phyloP scores from a whole-genome alignment of 2,113 vertebrate species.

The Menura novaehollandiae region DNA sequence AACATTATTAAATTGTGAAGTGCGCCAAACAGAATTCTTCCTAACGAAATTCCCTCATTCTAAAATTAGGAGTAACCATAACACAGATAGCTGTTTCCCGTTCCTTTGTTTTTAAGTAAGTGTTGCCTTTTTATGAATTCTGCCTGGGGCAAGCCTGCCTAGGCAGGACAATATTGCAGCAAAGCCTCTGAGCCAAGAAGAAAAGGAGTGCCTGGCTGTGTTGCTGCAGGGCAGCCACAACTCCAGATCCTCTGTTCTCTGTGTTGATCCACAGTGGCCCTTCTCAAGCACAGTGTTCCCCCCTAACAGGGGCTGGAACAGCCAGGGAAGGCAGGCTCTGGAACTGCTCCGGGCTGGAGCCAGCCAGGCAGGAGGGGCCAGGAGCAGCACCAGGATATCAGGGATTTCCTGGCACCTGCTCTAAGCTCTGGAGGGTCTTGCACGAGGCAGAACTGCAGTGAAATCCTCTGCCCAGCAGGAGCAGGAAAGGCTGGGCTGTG shows the following conservation, averaged over 20 bases:
- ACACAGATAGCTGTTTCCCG: neutral
- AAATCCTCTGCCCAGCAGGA: neutral
- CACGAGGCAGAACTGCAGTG: neutral
- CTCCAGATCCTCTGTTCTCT: neutral
- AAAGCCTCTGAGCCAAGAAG: neutral
- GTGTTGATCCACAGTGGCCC: neutral
- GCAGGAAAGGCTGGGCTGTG: neutral
- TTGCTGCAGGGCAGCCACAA: neutral
- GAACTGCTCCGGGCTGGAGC: neutral
- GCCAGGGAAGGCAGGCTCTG: neutral
- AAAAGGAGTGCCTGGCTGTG: neutral
- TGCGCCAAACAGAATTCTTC: neutral
- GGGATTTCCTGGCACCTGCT: neutral
- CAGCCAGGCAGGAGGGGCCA: neutral
- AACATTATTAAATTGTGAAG: neutral
- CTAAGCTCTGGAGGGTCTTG: neutral
- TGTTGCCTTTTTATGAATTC: neutral
- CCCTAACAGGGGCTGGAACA: fast-evolving
- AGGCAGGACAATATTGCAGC: neutral
- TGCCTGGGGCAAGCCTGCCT: neutral
- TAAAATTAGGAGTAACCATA: neutral
- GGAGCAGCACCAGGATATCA: neutral
- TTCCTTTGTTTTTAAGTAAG: neutral
- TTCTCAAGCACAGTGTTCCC: fast-evolving
- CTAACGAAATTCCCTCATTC: neutral